A percentile compares a stretch with the other conserved stretches of the same genome.
Conservation (phyloP, 1,140 invertebrate species). For the Parapsyche elsis region DNA sequence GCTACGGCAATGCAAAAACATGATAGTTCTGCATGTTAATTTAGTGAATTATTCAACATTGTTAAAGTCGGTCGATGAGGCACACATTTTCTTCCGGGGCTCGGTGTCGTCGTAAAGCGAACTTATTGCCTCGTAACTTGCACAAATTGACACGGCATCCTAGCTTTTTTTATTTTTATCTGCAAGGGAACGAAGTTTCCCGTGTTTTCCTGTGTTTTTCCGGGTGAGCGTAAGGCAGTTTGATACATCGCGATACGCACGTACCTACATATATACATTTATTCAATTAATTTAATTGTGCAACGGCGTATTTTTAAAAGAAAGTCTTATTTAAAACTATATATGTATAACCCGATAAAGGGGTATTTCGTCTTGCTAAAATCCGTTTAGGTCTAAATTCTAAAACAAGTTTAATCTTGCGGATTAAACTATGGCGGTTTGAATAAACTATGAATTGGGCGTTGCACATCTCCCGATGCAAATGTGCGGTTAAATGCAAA, state of each 20-base stretch:
- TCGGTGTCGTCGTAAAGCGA: conserved; percentile 32
- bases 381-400: no score
- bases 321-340: no score
- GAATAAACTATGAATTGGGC: conserved; percentile 12
- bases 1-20: background rate
- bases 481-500: conserved; percentile 7
- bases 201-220: background rate
- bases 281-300: no score
- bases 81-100: background rate
- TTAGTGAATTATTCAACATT: background rate
- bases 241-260: no score
- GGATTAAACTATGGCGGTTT: background rate
- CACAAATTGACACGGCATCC: conserved; percentile 36
- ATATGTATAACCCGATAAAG: no score
- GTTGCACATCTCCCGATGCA: conserved; percentile 3
- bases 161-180: conserved; percentile 30
- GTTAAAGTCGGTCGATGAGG: background rate
- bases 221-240: background rate
- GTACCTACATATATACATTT: no score
- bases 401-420: background rate
- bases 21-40: background rate
- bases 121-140: conserved; percentile 43
- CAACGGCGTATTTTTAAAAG: no score
- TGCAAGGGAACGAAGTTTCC: background rate
- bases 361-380: no score